These are phyloP conservation scores for Acanthosepion pharaonis DNA, from an alignment of 2,888 invertebrate genomes.

Conservation along the genomic window DNA sequence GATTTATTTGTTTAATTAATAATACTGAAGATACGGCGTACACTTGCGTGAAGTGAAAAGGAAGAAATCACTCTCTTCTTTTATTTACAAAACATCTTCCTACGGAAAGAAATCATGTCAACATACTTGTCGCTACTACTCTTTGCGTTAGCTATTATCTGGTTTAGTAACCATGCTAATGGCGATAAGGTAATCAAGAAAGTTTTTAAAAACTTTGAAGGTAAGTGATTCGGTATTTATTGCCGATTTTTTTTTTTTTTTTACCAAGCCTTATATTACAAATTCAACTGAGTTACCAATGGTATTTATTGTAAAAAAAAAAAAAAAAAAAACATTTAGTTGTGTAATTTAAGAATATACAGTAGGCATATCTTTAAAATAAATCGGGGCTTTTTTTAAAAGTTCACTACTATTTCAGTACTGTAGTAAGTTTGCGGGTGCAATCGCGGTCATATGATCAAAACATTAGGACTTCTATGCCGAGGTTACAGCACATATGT, in stretches of 20 bases:
- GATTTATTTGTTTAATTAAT: background rate
- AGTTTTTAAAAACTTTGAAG: conserved; percentile 4
- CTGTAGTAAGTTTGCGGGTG: no score
- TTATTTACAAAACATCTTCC: background rate
- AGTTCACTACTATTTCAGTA: no score
- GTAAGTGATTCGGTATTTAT: background rate
- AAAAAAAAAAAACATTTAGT: no score
- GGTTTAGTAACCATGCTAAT: background rate
- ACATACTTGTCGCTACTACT: background rate
- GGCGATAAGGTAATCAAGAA: background rate
- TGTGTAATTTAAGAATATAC: no score
- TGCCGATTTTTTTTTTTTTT: background rate
- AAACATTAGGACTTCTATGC: no score
- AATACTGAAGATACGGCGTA: background rate
- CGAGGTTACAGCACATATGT: no score
- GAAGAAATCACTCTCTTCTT: background rate
- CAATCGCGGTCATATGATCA: no score
- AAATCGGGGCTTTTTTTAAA: no score
- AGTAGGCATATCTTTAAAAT: no score
- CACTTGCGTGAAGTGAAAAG: background rate
- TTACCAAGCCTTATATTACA: no score
- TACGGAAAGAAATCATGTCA: background rate
- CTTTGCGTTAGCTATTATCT: background rate
- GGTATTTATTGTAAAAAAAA: no score
- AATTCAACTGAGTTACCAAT: no score